A percentile compares a stretch with the other conserved stretches of the same genome.
These are phyloP conservation scores for Corydoras sp. DNA, from an alignment of 2,113 vertebrate genomes.

Conservation along the genomic window DNA sequence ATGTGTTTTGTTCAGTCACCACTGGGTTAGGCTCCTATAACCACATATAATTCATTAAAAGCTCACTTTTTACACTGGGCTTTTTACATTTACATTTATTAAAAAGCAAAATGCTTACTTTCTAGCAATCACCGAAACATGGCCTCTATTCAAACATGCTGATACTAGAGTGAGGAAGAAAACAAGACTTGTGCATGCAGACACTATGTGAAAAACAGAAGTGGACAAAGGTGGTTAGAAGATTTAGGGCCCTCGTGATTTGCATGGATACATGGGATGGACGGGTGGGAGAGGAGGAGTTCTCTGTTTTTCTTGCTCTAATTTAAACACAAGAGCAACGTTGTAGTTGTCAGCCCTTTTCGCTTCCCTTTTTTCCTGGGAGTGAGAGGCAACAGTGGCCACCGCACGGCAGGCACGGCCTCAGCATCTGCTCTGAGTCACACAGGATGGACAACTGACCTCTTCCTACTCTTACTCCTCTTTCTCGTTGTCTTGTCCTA, in stretches of 20 bases:
- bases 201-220: slow-evolving; percentile 34
- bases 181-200: slow-evolving; percentile 16
- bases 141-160: slow-evolving; percentile 19
- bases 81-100: too few relatives aligned
- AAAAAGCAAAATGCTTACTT: background rate
- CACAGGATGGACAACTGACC: slow-evolving; percentile 38
- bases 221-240: slow-evolving; percentile 27
- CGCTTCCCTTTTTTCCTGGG: slow-evolving; percentile 57
- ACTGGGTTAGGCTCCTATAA: too few relatives aligned
- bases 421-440: slow-evolving; percentile 44
- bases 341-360: slow-evolving; percentile 64
- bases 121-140: slow-evolving; percentile 23
- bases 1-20: too few relatives aligned
- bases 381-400: slow-evolving; percentile 39
- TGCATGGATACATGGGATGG: slow-evolving; percentile 26
- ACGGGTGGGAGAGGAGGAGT: slow-evolving; percentile 47
- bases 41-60: too few relatives aligned
- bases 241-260: slow-evolving; percentile 43
- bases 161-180: slow-evolving; percentile 15
- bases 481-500: slow-evolving; percentile 1
- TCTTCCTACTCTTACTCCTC: slow-evolving; percentile 1
- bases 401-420: slow-evolving; percentile 22
- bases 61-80: too few relatives aligned
- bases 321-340: slow-evolving; percentile 60
- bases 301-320: slow-evolving; percentile 43